These are phyloP conservation scores for Lasioglossum morio DNA, from an alignment of 2,888 invertebrate species.

Conservation along the genomic window DNA sequence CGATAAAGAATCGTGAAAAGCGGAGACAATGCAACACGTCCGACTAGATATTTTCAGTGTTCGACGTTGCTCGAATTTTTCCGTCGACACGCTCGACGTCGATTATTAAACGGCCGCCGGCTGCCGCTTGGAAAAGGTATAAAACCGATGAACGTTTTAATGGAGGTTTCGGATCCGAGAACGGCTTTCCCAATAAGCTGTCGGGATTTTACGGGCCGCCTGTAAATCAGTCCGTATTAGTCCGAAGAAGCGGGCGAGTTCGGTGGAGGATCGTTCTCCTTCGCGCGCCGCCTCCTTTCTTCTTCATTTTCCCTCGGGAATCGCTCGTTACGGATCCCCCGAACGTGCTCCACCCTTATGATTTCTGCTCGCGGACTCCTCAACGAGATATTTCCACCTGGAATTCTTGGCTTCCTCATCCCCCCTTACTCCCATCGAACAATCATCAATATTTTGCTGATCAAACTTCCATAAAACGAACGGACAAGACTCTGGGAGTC, in stretches of 20 bases:
- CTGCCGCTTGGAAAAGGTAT: not conserved
- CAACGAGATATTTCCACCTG: slow-evolving; percentile 26
- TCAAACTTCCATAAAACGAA: not conserved
- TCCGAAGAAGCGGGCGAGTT: not conserved
- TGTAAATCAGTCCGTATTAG: slow-evolving; percentile 17
- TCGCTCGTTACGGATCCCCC: slow-evolving; percentile 13
- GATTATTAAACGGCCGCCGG: not conserved
- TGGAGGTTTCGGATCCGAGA: not conserved
- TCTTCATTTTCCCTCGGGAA: slow-evolving; percentile 12
- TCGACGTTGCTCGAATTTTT: not conserved
- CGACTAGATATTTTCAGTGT: not conserved
- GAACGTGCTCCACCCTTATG: slow-evolving; percentile 8
- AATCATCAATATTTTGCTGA: not conserved
- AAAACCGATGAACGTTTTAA: slow-evolving; percentile 19
- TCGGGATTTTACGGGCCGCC: slow-evolving; percentile 22
- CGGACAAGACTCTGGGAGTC: not conserved
- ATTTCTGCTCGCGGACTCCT: slow-evolving; percentile 12
- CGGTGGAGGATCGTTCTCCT: not conserved
- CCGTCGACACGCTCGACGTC: not conserved
- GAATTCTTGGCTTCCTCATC: slow-evolving; percentile 10
- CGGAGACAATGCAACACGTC: not conserved
- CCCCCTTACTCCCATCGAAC: not conserved
- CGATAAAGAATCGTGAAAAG: not conserved
- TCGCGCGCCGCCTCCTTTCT: not conserved
- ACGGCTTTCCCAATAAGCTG: slow-evolving; percentile 20